A percentile compares a stretch with the other conserved stretches of the same genome.
These are phyloP conservation scores for Brachionus asplanchnoidis DNA, from an alignment of 1,140 invertebrate species.

Conservation along the genomic window DNA sequence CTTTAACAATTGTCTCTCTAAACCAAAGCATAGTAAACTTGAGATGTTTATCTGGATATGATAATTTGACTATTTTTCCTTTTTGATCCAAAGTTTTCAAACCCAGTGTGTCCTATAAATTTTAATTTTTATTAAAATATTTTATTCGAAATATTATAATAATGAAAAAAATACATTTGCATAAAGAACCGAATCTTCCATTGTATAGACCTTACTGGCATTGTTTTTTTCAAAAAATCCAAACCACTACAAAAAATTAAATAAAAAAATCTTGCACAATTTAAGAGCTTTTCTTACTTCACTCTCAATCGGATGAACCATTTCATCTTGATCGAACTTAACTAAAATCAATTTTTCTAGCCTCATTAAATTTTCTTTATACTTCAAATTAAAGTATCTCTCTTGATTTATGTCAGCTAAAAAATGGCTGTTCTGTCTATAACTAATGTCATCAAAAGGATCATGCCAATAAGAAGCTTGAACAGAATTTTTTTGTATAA, in stretches of 20 bases:
- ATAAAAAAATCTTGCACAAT: background rate
- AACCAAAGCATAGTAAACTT: background rate
- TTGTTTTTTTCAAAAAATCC: constrained; percentile 60
- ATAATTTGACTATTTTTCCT: constrained; percentile 50
- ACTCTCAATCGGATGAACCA: constrained; percentile 80
- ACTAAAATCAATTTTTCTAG: constrained; percentile 84
- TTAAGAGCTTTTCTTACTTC: constrained; percentile 56
- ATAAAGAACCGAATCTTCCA: constrained; percentile 59
- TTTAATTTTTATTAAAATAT: constrained; percentile 20
- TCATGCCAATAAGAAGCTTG: constrained; percentile 99
- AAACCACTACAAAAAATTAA: constrained; percentile 53
- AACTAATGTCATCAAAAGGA: constrained; percentile 70
- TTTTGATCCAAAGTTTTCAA: constrained; percentile 69
- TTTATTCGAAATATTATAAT: background rate
- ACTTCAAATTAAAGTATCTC: constrained; percentile 60
- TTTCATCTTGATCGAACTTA: constrained; percentile 81
- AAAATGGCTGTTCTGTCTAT: constrained; percentile 74
- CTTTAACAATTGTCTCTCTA: background rate
- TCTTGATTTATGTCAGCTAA: constrained; percentile 96
- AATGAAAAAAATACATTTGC: constrained; percentile 50
- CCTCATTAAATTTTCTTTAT: constrained; percentile 70
- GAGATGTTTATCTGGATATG: background rate
- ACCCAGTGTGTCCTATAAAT: constrained; percentile 76
- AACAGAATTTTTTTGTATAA: constrained; percentile 61
- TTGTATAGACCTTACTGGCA: constrained; percentile 50